Evolutionary conservation across 2,797 vertebrate genomes (phyloP).

Genomic region (Xerus rutilus): DNA sequence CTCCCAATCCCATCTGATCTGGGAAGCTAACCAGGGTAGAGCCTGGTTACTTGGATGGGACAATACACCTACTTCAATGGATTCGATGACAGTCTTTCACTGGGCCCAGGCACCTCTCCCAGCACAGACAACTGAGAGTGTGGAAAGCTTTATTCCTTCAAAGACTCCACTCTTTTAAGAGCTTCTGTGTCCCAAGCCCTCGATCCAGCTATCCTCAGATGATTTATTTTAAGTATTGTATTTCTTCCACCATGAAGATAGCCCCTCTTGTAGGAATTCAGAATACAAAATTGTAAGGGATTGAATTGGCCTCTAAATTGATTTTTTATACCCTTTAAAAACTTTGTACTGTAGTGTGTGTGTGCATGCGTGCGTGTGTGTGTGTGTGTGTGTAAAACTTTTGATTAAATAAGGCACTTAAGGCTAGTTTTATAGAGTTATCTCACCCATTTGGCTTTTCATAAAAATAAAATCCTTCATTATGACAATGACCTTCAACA

Average conservation of each 20-base stretch:
- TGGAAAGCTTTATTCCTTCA: neutral
- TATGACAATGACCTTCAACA: conserved; percentile 61
- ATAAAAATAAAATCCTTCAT: conserved; percentile 65
- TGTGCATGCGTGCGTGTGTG: neutral
- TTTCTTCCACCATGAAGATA: neutral
- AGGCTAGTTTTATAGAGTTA: conserved; percentile 52
- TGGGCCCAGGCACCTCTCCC: neutral
- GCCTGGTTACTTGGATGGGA: neutral
- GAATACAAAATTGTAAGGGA: conserved; percentile 15
- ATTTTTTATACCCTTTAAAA: conserved; percentile 61
- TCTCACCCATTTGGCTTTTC: conserved; percentile 42
- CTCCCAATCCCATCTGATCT: neutral
- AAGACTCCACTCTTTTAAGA: neutral
- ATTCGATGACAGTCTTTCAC: neutral
- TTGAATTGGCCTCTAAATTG: conserved; percentile 34
- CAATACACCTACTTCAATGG: neutral
- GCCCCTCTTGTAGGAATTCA: neutral
- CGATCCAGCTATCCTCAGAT: neutral
- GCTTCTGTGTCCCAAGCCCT: neutral
- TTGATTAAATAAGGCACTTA: conserved; percentile 15
- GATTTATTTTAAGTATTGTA: conserved; percentile 7
- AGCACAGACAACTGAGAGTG: neutral
- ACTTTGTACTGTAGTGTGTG: neutral
- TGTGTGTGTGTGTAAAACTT: neutral
- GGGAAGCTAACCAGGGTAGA: neutral